Evolutionary conservation across 2,888 invertebrate genomes (phyloP), one percentile per base, ranked within the genome.

Genomic region (Tipula helvola): DNA sequence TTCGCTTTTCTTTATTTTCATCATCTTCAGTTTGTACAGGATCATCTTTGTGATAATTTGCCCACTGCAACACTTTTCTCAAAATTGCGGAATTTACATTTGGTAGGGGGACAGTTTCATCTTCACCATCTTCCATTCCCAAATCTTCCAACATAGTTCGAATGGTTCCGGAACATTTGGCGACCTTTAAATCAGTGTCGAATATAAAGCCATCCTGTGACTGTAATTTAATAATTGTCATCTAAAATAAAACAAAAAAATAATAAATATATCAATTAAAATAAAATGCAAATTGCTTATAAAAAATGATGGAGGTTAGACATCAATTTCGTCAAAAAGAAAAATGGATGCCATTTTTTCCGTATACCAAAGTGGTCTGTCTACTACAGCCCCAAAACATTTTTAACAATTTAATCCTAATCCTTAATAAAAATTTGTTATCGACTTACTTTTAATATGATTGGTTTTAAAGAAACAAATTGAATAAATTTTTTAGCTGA

Each of bases 131-230:
- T 89, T 97, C 97, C 95, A 97, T 95, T 13, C 97, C 97, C 87
- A 97, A 93, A 92, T 97, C 97, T 92, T 99, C 99, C 89, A 99
- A 93, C 97, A 99, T 99, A 3, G 98, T 99, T 92, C 98, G 99
- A 89, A 99, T 98, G 0, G 99, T 99, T 16, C 98, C 97, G 0
- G 98, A 99, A 91, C 98, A 98, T 93, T 98, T 97, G 85, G 99
- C 99, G 87, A 99, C 98, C 91, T 99, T 98, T 0, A 98, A 96
- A 90, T 99, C 98, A 0, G 99, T 98, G 88, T 97, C 97, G 90
- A 99, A 99, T 36, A 97, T 95, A 91, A 99, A 98, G 86, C 97
- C 97, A 92, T 99, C 98, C 0, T 97, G 97, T 88, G 98, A 98
- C 91, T 98, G 97, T 88, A 99, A 93, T 91, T 97, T 98, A 89